These are phyloP conservation scores for Bombus superbus DNA, from an alignment of 1,140 invertebrate genomes.

Conservation along the genomic window DNA sequence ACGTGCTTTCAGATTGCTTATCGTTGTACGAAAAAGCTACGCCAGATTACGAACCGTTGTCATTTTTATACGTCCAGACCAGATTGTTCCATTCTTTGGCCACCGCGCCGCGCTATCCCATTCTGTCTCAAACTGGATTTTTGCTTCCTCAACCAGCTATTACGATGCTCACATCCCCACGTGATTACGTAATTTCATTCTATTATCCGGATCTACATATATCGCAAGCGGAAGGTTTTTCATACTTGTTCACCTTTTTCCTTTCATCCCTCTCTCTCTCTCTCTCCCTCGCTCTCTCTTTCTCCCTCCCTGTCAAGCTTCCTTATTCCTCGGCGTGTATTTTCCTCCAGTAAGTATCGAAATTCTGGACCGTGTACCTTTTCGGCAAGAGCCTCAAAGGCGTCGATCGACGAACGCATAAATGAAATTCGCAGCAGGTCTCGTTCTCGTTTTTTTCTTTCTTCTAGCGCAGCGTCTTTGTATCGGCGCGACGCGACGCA, in stretches of 20 bases:
- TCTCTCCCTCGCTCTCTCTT: accelerated
- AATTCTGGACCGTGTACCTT: not conserved
- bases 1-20: not conserved
- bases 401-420: conserved; percentile 11
- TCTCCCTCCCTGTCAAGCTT: not conserved
- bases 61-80: not conserved
- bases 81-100: not conserved
- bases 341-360: not conserved
- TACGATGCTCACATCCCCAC: not conserved
- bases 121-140: not conserved
- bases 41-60: not conserved
- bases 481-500: not conserved
- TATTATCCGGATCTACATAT: not conserved
- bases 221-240: too few relatives aligned
- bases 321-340: not conserved
- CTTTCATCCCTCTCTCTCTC: accelerated
- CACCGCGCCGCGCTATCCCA: too few relatives aligned
- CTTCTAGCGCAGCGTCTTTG: conserved; percentile 12
- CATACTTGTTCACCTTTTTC: not conserved
- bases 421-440: not conserved
- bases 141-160: not conserved
- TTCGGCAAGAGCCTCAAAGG: not conserved
- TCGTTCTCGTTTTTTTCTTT: not conserved
- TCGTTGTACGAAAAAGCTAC: not conserved
- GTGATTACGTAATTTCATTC: not conserved